phyloP scores from a whole-genome alignment of 2,113 vertebrate species.

The Amazona guildingii region DNA sequence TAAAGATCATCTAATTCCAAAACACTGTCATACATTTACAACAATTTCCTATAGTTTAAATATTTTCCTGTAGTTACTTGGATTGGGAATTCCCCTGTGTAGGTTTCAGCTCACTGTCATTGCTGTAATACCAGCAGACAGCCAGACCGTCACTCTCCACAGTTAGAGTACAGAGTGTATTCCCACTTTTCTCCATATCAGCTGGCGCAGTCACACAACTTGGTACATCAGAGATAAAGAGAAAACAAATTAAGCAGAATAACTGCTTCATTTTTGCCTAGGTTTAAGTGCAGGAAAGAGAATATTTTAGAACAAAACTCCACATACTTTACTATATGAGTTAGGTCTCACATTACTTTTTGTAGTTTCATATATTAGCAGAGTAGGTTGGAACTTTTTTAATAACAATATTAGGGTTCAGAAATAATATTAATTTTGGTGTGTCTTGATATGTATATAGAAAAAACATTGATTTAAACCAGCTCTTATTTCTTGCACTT shows the following conservation, averaged over 20 bases:
- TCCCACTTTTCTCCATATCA: background rate
- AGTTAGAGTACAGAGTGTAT: background rate
- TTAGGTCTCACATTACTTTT: background rate
- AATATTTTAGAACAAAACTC: background rate
- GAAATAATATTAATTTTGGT: background rate
- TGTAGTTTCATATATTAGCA: background rate
- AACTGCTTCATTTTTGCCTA: background rate
- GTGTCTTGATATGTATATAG: background rate
- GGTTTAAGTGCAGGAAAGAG: background rate
- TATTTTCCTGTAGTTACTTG: background rate
- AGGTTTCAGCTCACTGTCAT: background rate
- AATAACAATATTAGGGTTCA: background rate
- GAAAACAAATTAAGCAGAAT: background rate
- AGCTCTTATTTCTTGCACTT: background rate
- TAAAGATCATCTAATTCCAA: background rate
- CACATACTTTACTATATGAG: background rate
- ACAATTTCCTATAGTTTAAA: background rate
- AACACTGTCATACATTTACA: background rate
- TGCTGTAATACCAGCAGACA: background rate
- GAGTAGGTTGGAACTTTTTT: background rate
- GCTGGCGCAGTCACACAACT: background rate
- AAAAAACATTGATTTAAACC: background rate
- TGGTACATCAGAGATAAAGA: background rate
- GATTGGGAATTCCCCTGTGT: background rate
- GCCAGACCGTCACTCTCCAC: background rate